Evolutionary conservation across 1,140 invertebrate species (phyloP).

Genomic region (Nixonia krombeini): DNA sequence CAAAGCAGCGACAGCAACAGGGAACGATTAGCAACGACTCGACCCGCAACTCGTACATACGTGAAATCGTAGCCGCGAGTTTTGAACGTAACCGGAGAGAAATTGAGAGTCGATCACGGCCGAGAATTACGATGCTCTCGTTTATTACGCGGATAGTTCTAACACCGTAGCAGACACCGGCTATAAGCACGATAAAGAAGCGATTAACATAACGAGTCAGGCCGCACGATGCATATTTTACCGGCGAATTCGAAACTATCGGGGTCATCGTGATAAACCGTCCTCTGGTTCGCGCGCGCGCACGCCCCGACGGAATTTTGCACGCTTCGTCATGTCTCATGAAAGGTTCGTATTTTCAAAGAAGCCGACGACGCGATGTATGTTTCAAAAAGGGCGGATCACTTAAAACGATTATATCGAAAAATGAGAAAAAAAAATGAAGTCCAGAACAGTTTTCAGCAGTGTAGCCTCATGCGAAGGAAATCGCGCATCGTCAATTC

Average conservation of each 20-base stretch:
- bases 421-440: not conserved
- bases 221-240: slow-evolving; percentile 47
- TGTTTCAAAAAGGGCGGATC: slow-evolving; percentile 14
- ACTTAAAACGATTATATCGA: not conserved
- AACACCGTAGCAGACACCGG: slow-evolving; percentile 36
- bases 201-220: slow-evolving; percentile 60
- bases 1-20: too few relatives aligned
- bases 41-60: too few relatives aligned
- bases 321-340: slow-evolving; percentile 37
- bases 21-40: too few relatives aligned
- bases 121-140: slow-evolving; percentile 31
- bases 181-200: slow-evolving; percentile 51
- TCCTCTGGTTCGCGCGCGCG: slow-evolving; percentile 22
- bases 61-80: slow-evolving; percentile 22
- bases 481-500: too few relatives aligned
- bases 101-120: slow-evolving; percentile 40
- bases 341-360: slow-evolving; percentile 26
- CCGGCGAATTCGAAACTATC: slow-evolving; percentile 47
- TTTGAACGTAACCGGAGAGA: slow-evolving; percentile 23
- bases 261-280: slow-evolving; percentile 56
- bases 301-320: slow-evolving; percentile 23
- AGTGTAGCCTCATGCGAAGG: too few relatives aligned
- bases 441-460: not conserved
- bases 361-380: slow-evolving; percentile 5
- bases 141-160: slow-evolving; percentile 31